Evolutionary conservation across 2,888 invertebrate species (phyloP).

Genomic region (Acanthosepion pharaonis): DNA sequence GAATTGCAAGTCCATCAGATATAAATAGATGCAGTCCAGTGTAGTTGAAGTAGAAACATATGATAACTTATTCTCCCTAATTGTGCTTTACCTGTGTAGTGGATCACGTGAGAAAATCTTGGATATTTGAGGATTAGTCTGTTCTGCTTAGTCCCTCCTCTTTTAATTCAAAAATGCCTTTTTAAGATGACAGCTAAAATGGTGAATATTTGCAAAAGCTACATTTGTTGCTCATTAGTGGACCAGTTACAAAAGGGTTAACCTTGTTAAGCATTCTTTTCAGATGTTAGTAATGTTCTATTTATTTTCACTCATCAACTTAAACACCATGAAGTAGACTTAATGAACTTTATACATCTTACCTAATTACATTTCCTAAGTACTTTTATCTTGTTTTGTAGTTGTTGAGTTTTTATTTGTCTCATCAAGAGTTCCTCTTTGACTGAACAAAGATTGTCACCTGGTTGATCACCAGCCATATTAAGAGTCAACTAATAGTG

Average conservation of each 20-base stretch:
- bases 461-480: neutral
- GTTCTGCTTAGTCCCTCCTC: too few species aligned
- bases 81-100: too few species aligned
- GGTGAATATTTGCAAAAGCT: too few species aligned
- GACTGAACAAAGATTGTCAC: neutral
- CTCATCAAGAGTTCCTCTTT: neutral
- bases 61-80: too few species aligned
- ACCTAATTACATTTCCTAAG: constrained; percentile 1
- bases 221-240: neutral
- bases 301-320: neutral
- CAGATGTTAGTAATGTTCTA: neutral
- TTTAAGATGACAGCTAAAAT: too few species aligned
- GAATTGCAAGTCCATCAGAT: too few species aligned
- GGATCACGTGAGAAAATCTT: too few species aligned
- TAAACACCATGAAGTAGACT: constrained; percentile 9
- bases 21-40: too few species aligned
- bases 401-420: neutral
- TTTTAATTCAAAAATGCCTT: too few species aligned
- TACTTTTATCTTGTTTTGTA: neutral
- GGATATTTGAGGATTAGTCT: too few species aligned
- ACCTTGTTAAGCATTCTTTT: constrained; percentile 33
- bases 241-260: constrained; percentile 14
- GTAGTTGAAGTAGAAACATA: too few species aligned
- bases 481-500: neutral
- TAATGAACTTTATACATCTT: constrained; percentile 33